Percentiles rank a stretch among this genome's conserved stretches.
Evolutionary conservation across 1,140 invertebrate species (phyloP).

Genomic region (Stratiolaelaps scimitus): DNA sequence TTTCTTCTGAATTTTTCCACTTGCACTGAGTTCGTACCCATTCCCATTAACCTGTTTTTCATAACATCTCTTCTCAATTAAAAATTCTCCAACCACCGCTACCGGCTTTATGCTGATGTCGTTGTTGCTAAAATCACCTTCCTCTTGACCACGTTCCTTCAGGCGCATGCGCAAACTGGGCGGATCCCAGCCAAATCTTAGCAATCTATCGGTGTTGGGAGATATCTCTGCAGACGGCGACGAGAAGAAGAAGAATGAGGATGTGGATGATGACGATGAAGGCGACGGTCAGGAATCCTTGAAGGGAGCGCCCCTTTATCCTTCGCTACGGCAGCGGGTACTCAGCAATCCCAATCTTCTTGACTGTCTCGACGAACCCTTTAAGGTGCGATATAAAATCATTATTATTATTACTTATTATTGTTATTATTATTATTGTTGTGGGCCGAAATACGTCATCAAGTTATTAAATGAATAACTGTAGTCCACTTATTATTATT

Average conservation of each 20-base stretch:
- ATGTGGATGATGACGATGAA: not conserved
- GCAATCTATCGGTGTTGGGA: not conserved
- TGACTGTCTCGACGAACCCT: constrained; percentile 8
- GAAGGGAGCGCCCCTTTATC: constrained; percentile 16
- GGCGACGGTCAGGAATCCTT: not conserved
- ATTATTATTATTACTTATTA: too few relatives aligned
- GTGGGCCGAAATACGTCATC: too few relatives aligned
- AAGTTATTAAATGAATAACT: too few relatives aligned
- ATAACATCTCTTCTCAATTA: too few relatives aligned
- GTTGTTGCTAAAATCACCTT: too few relatives aligned
- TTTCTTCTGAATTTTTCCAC: too few relatives aligned
- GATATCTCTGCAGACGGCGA: not conserved
- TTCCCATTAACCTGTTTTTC: too few relatives aligned
- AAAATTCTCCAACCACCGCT: too few relatives aligned
- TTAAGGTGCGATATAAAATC: not conserved
- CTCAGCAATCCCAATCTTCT: constrained; percentile 21
- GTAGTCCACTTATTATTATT: too few relatives aligned
- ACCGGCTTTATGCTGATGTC: too few relatives aligned
- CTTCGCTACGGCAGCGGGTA: constrained; percentile 14
- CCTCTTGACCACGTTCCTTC: not conserved
- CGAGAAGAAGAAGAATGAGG: not conserved
- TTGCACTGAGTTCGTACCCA: too few relatives aligned
- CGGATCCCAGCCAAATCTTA: constrained; percentile 19
- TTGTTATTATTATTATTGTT: too few relatives aligned
- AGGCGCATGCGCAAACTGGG: constrained; percentile 25